Evolutionary conservation across 2,113 vertebrate species (phyloP).

Genomic region (Corythaeola cristata): DNA sequence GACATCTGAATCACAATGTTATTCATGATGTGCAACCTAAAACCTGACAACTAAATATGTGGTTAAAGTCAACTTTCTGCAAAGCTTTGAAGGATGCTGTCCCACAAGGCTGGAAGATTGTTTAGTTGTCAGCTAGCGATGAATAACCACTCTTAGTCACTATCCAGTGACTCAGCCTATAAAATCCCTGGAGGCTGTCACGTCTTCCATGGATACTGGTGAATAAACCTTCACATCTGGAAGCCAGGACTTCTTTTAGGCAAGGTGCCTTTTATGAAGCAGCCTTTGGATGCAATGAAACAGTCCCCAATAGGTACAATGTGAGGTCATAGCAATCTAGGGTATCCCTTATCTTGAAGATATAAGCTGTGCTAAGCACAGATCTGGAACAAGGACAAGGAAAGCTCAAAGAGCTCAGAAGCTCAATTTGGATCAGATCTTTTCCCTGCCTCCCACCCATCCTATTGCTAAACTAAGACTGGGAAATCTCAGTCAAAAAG

Average conservation of each 20-base stretch:
- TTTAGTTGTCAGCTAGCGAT: background rate
- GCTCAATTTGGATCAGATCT: background rate
- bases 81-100: conserved; percentile 8
- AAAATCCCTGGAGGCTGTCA: background rate
- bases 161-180: conserved; percentile 30
- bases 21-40: conserved; percentile 6
- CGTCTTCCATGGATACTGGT: background rate
- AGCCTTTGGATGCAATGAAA: background rate
- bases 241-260: background rate
- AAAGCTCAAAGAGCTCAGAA: background rate
- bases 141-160: conserved; percentile 51
- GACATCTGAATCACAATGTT: conserved; percentile 33
- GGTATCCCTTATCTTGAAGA: background rate
- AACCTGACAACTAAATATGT: background rate
- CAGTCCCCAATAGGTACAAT: background rate
- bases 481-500: background rate
- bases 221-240: conserved; percentile 31
- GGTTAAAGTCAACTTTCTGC: conserved; percentile 13
- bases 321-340: background rate
- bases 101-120: background rate
- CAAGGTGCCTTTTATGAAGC: background rate
- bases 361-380: background rate
- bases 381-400: background rate
- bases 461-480: background rate
- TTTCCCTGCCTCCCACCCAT: background rate